Conservation (phyloP, 2,113 vertebrate genomes). For the Scortum barcoo region DNA sequence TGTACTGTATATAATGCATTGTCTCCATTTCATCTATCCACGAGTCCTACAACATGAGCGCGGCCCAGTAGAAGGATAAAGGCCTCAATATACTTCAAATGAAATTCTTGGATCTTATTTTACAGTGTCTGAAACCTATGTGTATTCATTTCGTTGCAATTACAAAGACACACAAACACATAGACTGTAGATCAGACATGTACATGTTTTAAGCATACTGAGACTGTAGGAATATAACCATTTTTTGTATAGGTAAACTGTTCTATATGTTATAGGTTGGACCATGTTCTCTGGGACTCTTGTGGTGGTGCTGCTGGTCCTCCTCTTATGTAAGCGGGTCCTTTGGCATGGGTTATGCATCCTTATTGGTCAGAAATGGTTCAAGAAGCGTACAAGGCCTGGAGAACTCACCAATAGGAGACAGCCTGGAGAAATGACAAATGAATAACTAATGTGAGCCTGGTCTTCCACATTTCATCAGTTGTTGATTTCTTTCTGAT, state of each 20-base stretch:
- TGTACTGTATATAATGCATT: too few relatives aligned
- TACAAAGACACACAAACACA: neutral
- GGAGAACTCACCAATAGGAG: neutral
- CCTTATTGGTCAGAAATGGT: conserved; percentile 53
- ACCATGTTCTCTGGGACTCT: conserved; percentile 66
- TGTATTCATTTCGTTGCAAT: neutral
- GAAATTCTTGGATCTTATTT: neutral
- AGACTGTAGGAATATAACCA: neutral
- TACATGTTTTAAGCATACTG: neutral
- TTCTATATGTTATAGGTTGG: conserved; percentile 18
- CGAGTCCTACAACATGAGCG: neutral
- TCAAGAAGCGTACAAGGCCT: conserved; percentile 33
- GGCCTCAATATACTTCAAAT: neutral
- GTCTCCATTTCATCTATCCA: neutral
- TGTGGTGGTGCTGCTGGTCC: conserved; percentile 63
- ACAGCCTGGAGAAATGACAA: neutral
- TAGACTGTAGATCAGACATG: too few relatives aligned
- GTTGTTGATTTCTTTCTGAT: neutral
- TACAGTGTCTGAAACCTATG: neutral
- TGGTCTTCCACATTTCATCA: neutral
- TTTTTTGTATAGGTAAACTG: neutral
- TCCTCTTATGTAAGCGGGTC: conserved; percentile 54
- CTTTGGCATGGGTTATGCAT: conserved; percentile 63
- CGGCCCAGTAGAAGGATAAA: neutral
- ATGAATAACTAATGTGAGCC: neutral